Percentiles rank a stretch among this genome's conserved stretches.
These are phyloP conservation scores for Ovis canadensis DNA, from an alignment of 2,113 vertebrate genomes.

Conservation along the genomic window DNA sequence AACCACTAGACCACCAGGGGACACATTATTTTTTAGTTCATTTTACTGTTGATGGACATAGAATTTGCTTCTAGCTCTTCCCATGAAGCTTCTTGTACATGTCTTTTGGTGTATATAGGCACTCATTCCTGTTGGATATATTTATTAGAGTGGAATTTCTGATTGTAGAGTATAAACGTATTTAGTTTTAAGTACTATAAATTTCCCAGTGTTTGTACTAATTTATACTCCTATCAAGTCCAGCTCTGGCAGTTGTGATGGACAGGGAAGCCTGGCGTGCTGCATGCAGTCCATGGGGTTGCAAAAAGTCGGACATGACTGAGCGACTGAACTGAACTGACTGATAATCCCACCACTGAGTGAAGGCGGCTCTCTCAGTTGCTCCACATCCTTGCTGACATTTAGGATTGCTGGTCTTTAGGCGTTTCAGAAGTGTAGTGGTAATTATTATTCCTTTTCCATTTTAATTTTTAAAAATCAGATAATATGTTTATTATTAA, in stretches of 20 bases:
- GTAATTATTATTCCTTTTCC: not conserved
- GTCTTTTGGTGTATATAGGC: not conserved
- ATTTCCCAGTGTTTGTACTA: not conserved
- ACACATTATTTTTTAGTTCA: not conserved
- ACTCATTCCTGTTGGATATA: not conserved
- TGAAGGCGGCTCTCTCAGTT: not conserved
- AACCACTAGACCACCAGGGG: not conserved
- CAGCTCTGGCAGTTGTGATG: not conserved
- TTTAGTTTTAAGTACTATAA: not conserved
- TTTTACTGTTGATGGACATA: not conserved
- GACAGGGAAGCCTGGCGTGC: not conserved
- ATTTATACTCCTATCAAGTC: not conserved
- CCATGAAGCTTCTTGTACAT: not conserved
- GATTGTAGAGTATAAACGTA: not conserved
- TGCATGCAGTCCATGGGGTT: not conserved
- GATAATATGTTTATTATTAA: not conserved
- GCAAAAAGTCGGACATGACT: not conserved
- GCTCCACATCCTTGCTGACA: not conserved
- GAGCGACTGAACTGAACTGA: not conserved
- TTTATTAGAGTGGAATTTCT: not conserved
- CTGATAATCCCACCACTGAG: not conserved
- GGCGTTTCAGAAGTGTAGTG: not conserved
- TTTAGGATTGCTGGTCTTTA: not conserved
- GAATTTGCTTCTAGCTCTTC: not conserved
- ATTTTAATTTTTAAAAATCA: not conserved